phyloP scores from a whole-genome alignment of 2,888 invertebrate species.

The Brassicogethes aeneus region DNA sequence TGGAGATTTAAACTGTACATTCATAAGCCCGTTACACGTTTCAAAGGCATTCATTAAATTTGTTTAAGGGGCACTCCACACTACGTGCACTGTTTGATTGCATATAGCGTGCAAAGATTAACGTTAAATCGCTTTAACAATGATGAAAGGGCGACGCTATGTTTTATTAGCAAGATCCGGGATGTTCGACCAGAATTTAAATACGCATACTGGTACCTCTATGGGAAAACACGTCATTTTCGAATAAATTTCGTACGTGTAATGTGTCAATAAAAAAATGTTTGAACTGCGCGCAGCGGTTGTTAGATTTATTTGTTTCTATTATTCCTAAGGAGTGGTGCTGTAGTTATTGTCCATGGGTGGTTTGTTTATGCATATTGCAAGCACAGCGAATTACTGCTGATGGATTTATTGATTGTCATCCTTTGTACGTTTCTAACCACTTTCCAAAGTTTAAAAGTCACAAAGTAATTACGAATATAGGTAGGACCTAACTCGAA shows the following conservation, averaged over 20 bases:
- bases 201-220: slow-evolving; percentile 1
- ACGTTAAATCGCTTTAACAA: not conserved
- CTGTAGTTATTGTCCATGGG: not conserved
- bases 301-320: not conserved
- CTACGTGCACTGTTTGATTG: not conserved
- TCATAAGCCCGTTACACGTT: not conserved
- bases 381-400: not conserved
- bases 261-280: not conserved
- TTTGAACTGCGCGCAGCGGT: not conserved
- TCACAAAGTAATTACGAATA: too few species aligned
- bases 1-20: not conserved
- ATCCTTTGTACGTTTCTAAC: too few species aligned
- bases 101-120: not conserved
- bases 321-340: not conserved
- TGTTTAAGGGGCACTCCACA: not conserved
- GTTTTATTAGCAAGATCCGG: not conserved
- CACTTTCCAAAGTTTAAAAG: too few species aligned
- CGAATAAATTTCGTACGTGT: not conserved
- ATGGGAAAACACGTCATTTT: not conserved
- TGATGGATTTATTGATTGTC: too few species aligned
- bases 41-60: not conserved
- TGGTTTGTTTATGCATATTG: not conserved
- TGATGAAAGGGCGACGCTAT: not conserved
- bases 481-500: too few species aligned
- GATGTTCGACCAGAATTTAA: not conserved